Evolutionary conservation across 2,113 vertebrate genomes (phyloP), one percentile per base, ranked within the genome.

Genomic region (Oxyruncus cristatus): DNA sequence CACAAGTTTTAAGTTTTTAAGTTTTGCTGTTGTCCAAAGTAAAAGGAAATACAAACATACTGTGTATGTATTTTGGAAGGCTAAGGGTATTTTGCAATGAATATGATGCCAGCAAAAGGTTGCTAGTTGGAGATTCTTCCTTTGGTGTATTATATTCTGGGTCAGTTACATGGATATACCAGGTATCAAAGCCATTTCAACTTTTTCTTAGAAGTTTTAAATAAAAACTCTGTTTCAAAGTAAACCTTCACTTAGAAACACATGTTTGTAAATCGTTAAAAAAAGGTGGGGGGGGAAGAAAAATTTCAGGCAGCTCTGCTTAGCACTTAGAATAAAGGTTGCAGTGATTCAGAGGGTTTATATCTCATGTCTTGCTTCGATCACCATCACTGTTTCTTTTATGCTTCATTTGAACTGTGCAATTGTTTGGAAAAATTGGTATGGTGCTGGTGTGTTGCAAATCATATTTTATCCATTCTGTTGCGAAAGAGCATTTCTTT

Each of bases 131-230:
- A 68, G 27, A 8, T 53, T 89, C 17, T 80, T 88, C 14, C 5
- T 81, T 67, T n/a, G 22, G 3, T 62, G 5, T 49, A 18, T 41
- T 84, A 18, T 50, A 14, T 44, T 91, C 37, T 70, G 23, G 58
- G 14, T 61, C 37, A 85, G 37, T 55, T 80, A 46, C 33, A 21
- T n/a, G 5, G 2, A 22, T 33, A 33, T 61, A 8, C 30, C 59
- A 52, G 12, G 4, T 75, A n/a, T 72, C 2, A 6, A 75, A 65
- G 12, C 6, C 15, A 62, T 78, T 88, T 93, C 46, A 75, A 3
- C 30, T 22, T 96, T 92, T 83, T 58, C 81, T 93, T 92, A 67
- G 55, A 72, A 85, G 33, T 58, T 88, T 73, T 70, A 91, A 92
- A 46, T 27, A 56, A 74, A 80, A 62, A 1, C 8, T 82, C 2